These are phyloP conservation scores for Entosphenus tridentatus DNA, from an alignment of 2,113 vertebrate genomes.

Conservation along the genomic window DNA sequence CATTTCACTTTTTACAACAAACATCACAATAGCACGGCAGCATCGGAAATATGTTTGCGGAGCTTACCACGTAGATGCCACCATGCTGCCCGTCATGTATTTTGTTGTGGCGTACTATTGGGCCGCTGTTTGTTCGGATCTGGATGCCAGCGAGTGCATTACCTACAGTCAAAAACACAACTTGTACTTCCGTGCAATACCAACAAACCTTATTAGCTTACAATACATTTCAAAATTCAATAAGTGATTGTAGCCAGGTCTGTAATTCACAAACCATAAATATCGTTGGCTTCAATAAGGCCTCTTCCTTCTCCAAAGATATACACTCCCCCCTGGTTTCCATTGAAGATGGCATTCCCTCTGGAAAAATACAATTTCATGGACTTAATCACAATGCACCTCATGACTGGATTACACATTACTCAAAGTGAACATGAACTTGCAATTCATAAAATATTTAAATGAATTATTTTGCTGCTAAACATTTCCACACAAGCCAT, in stretches of 20 bases:
- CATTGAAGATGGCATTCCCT: constrained; percentile 97
- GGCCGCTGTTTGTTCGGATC: constrained; percentile 96
- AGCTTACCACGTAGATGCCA: constrained; percentile 86
- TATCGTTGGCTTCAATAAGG: constrained; percentile 98
- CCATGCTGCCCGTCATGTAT: constrained; percentile 96
- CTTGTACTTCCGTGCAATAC: no score
- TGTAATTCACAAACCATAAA: constrained; percentile 41
- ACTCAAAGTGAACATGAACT: no score
- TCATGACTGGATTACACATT: no score
- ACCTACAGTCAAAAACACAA: constrained; percentile 18
- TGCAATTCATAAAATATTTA: no score
- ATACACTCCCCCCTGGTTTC: constrained; percentile 97
- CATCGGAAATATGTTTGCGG: no score
- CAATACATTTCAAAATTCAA: no score
- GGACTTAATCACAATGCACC: background rate
- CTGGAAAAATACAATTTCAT: constrained; percentile 18
- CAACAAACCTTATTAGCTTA: no score
- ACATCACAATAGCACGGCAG: no score
- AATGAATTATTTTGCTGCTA: background rate
- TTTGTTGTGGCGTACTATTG: constrained; percentile 96
- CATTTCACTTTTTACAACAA: no score
- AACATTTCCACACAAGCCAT: background rate
- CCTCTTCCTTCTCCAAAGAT: constrained; percentile 97
- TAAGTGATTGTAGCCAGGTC: background rate
- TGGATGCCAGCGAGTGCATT: constrained; percentile 96